Evolutionary conservation across 1,140 invertebrate genomes (phyloP), one percentile per base, ranked within the genome.

Genomic region (Sarcophaga bullata): DNA sequence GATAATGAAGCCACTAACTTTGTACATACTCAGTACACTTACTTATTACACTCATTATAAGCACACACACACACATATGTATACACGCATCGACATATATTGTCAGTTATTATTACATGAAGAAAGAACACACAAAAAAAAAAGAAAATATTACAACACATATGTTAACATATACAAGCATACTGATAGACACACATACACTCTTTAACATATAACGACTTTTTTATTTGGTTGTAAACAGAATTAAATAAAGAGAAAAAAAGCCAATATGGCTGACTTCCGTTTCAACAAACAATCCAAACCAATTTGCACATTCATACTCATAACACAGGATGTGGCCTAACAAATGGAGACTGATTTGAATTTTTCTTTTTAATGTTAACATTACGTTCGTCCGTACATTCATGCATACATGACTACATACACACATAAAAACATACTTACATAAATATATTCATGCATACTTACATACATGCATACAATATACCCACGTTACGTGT

Each of bases 1-100:
- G 48, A 49, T 19, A 68, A 81, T 73, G 46, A 73, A 50, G 46
- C 80, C n/a, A 81, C 37, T 80, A 52, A 48, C 49, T 80, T 48
- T 80, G 47, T 37, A 37, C 4, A 37, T 2, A 37, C 4, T 37
- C 25, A 37, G 49, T 52, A 52, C 76, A 52, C n/a, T 80, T 50
- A 17, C 76, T 17, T 48, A 13, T 9, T 10, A 80, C 76, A 80
- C 48, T 25, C 49, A 52, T 37, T 37, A 37, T 4, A 37, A 37
- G 25, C 25, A 37, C 4, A 37, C 25, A 37, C 25, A 37, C 25
- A 37, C 25, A 37, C 25, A 37, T 3, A 37, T 3, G 3, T 3
- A 37, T 3, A 37, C 25, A 37, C 62, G 19, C 6, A 68, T 13
- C 10, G 5, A 62, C 17, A 25, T 49, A 68, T 37, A 58, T 37